These are phyloP conservation scores for Astreopora myriophthalma DNA, from an alignment of 64 coral and sea anemone species.

Conservation along the genomic window DNA sequence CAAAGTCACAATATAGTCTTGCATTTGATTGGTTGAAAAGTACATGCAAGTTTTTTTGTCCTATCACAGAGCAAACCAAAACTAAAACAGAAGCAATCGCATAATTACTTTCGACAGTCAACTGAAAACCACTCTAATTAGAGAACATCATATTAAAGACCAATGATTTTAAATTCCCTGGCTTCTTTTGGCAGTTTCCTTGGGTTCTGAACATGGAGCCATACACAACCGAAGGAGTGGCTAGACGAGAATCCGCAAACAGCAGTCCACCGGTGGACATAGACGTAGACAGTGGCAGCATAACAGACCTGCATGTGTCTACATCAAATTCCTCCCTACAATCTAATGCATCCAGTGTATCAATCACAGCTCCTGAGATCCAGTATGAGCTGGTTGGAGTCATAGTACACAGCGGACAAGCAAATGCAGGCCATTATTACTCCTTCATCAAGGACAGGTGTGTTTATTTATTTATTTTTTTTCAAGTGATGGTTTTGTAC, in stretches of 20 bases:
- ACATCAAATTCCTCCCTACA: slow-evolving; percentile 70
- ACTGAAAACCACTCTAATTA: too few species aligned
- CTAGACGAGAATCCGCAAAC: slow-evolving; percentile 56
- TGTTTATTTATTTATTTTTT: background rate
- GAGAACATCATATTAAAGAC: too few species aligned
- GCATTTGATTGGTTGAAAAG: too few species aligned
- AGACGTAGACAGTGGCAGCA: slow-evolving; percentile 75
- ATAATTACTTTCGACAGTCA: too few species aligned
- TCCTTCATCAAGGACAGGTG: slow-evolving; percentile 92
- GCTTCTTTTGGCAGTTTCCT: slow-evolving; percentile 65
- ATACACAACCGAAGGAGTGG: slow-evolving; percentile 85
- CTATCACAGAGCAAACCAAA: too few species aligned
- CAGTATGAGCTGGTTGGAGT: slow-evolving; percentile 85
- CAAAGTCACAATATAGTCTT: too few species aligned
- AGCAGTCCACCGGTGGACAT: slow-evolving; percentile 28
- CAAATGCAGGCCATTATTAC: slow-evolving; percentile 92
- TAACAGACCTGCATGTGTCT: slow-evolving; percentile 64
- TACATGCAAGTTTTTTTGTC: too few species aligned
- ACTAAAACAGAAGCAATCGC: too few species aligned
- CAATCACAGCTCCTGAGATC: slow-evolving; percentile 53
- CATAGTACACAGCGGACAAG: slow-evolving; percentile 91
- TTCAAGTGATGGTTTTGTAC: too few species aligned
- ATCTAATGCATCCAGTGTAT: slow-evolving; percentile 46
- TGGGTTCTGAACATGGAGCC: slow-evolving; percentile 94
- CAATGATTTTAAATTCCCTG: background rate